Evolutionary conservation across 2,113 vertebrate genomes (phyloP).

Genomic region (Blennius ocellaris): DNA sequence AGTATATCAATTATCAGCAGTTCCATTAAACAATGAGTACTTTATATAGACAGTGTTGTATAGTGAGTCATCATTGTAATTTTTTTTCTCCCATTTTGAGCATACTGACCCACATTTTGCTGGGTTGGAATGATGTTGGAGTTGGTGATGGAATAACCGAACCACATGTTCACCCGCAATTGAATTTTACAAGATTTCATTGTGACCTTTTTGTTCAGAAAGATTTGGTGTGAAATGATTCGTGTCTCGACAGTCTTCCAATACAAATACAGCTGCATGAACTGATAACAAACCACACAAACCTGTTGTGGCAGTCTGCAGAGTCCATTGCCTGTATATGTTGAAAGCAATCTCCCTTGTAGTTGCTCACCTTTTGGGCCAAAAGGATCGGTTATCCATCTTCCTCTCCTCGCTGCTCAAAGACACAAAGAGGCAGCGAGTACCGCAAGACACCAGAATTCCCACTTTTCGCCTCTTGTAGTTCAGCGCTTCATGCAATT

Average conservation of each 20-base stretch:
- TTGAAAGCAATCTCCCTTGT: not conserved
- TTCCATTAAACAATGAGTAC: too few species aligned
- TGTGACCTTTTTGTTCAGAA: too few species aligned
- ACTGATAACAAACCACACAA: constrained; percentile 19
- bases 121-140: too few species aligned
- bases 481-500: not conserved
- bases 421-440: not conserved
- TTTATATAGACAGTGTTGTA: too few species aligned
- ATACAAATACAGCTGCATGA: not conserved
- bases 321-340: not conserved
- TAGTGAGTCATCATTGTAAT: too few species aligned
- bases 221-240: constrained; percentile 1
- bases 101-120: too few species aligned
- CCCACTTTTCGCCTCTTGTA: not conserved
- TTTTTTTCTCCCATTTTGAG: too few species aligned
- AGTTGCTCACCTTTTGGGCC: constrained; percentile 23
- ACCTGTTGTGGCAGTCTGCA: constrained; percentile 12
- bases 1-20: too few species aligned
- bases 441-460: not conserved
- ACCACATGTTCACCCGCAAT: too few species aligned
- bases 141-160: too few species aligned
- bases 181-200: too few species aligned
- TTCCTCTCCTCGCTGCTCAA: constrained; percentile 11
- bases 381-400: constrained; percentile 26
- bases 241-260: not conserved